Conservation (phyloP, 2,888 invertebrate species). For the Leptinotarsa juncta region DNA sequence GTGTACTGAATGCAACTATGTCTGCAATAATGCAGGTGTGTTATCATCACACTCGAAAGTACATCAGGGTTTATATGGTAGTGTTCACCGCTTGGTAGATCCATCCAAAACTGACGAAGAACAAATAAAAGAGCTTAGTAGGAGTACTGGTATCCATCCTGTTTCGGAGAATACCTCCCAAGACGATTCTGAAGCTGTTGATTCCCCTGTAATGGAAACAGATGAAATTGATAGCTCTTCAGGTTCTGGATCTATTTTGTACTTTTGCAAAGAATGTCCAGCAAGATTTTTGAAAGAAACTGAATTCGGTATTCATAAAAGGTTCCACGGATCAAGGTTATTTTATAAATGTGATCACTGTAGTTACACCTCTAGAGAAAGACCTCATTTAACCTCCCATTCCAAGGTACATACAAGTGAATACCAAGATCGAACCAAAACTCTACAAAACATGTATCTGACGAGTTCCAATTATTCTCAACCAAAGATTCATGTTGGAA, state of each 20-base stretch:
- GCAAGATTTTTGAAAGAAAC: constrained; percentile 83
- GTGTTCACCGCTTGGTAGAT: constrained; percentile 79
- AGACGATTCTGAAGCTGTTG: constrained; percentile 32
- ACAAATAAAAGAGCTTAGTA: constrained; percentile 69
- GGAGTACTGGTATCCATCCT: constrained; percentile 31
- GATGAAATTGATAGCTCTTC: constrained; percentile 53
- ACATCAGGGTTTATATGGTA: constrained; percentile 78
- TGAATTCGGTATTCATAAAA: constrained; percentile 79
- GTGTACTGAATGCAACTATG: constrained; percentile 84
- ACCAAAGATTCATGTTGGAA: constrained; percentile 69
- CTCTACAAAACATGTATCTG: constrained; percentile 74
- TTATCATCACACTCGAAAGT: constrained; percentile 80
- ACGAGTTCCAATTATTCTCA: constrained; percentile 74
- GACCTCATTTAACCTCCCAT: constrained; percentile 77
- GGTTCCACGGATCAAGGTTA: constrained; percentile 75
- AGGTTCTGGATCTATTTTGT: constrained; percentile 66
- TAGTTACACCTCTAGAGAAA: constrained; percentile 80
- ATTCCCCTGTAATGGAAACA: constrained; percentile 39
- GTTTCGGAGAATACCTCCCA: constrained; percentile 13
- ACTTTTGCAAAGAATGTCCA: constrained; percentile 86
- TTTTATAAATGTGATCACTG: constrained; percentile 81
- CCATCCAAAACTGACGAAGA: constrained; percentile 74
- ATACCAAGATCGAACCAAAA: constrained; percentile 82
- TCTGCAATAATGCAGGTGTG: constrained; percentile 78
- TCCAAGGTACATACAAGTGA: constrained; percentile 79